phyloP scores from a whole-genome alignment of 2,797 vertebrate species.

The Phylloscopus collybita region DNA sequence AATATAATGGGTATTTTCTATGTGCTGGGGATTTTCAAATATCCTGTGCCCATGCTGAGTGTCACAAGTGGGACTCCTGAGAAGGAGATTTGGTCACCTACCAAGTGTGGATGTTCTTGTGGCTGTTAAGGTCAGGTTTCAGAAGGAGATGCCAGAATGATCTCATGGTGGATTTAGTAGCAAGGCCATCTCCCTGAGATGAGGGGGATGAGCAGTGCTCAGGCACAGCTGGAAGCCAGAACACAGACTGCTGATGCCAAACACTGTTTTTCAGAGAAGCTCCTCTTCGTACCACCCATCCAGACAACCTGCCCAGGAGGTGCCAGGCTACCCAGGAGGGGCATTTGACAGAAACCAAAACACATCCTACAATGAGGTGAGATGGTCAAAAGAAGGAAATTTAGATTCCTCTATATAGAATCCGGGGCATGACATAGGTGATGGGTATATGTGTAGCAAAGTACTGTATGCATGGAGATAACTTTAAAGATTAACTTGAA shows the following conservation, averaged over 20 bases:
- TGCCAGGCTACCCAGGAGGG: background rate
- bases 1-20: background rate
- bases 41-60: accelerated
- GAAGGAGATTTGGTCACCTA: background rate
- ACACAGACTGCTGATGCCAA: background rate
- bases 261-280: constrained; percentile 3
- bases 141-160: background rate
- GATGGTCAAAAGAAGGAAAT: background rate
- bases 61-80: background rate
- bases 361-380: background rate
- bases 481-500: background rate
- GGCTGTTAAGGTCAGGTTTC: background rate
- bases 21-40: background rate
- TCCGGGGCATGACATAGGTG: background rate
- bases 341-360: background rate
- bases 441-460: background rate
- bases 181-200: background rate
- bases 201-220: background rate
- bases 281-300: background rate
- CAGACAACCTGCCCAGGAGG: background rate
- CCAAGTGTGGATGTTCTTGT: background rate
- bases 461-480: background rate
- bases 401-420: accelerated
- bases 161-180: background rate
- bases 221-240: background rate